Percentiles rank a stretch among this genome's conserved stretches.
Evolutionary conservation across 2,797 vertebrate species (phyloP).

Genomic region (Tragopan temminckii): DNA sequence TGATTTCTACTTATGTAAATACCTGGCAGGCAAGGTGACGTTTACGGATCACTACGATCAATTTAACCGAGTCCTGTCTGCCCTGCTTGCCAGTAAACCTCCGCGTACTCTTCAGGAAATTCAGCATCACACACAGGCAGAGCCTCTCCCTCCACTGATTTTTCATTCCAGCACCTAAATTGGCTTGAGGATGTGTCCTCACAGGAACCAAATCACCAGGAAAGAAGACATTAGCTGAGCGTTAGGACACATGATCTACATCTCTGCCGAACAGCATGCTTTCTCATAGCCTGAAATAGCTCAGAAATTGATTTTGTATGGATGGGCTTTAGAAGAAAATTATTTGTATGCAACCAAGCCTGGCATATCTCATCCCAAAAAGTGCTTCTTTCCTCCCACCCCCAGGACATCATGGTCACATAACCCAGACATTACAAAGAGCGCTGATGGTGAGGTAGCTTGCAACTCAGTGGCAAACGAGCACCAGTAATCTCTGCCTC

Average conservation of each 20-base stretch:
- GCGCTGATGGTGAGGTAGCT: not conserved
- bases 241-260: not conserved
- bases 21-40: constrained; percentile 17
- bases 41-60: not conserved
- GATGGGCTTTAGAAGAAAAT: not conserved
- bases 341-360: not conserved
- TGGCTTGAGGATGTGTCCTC: not conserved
- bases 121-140: not conserved
- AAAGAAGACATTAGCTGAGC: not conserved
- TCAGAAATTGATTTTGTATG: constrained; percentile 3
- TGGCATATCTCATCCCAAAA: not conserved
- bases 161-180: constrained; percentile 8
- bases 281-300: not conserved
- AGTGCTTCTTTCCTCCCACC: not conserved
- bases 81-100: not conserved
- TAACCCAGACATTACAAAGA: not conserved
- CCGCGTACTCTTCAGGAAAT: not conserved
- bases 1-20: constrained; percentile 35
- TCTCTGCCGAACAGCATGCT: not conserved
- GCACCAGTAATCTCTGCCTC: constrained; percentile 8
- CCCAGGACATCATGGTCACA: not conserved
- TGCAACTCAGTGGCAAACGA: not conserved
- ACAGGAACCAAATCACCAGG: not conserved
- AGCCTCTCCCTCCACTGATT: not conserved
- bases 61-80: not conserved